These are phyloP conservation scores for Sycophaga agraensis DNA, from an alignment of 1,140 invertebrate species.

Conservation along the genomic window DNA sequence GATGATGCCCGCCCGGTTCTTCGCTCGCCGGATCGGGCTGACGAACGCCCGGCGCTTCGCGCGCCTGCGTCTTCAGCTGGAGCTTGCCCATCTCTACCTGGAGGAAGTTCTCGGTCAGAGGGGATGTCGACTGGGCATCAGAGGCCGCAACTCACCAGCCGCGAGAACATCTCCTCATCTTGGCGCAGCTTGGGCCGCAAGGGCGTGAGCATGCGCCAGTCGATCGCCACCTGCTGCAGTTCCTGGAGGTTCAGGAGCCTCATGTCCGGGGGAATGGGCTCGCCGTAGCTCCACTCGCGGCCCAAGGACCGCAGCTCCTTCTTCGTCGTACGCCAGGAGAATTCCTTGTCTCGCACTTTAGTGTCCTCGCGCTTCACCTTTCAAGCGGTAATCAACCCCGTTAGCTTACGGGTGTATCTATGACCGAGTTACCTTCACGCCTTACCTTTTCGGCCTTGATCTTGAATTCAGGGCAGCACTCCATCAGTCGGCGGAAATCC, in stretches of 20 bases:
- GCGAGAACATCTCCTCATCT: conserved; percentile 87
- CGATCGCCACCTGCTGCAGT: conserved; percentile 81
- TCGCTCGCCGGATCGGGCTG: conserved; percentile 69
- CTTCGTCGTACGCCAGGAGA: conserved; percentile 68
- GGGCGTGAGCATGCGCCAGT: conserved; percentile 90
- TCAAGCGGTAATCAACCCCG: background rate
- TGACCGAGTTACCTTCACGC: no score
- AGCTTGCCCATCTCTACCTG: conserved; percentile 80
- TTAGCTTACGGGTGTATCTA: background rate
- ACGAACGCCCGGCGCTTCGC: conserved; percentile 65
- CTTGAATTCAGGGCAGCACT: conserved; percentile 87
- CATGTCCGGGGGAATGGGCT: conserved; percentile 85
- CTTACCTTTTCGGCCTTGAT: conserved; percentile 81
- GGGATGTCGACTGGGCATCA: background rate
- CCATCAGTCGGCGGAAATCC: conserved; percentile 78
- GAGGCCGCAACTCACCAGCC: conserved; percentile 57
- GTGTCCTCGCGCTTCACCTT: conserved; percentile 56
- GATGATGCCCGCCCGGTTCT: conserved; percentile 77
- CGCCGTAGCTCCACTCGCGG: conserved; percentile 69
- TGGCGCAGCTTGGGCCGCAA: conserved; percentile 76
- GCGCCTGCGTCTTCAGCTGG: conserved; percentile 67
- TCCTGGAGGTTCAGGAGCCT: conserved; percentile 74
- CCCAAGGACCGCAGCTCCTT: conserved; percentile 64
- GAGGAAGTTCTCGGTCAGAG: background rate
- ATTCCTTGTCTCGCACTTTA: conserved; percentile 57